Percentiles rank a stretch among this genome's conserved stretches.
phyloP scores from a whole-genome alignment of 2,797 vertebrate species.

The Clangula hyemalis region DNA sequence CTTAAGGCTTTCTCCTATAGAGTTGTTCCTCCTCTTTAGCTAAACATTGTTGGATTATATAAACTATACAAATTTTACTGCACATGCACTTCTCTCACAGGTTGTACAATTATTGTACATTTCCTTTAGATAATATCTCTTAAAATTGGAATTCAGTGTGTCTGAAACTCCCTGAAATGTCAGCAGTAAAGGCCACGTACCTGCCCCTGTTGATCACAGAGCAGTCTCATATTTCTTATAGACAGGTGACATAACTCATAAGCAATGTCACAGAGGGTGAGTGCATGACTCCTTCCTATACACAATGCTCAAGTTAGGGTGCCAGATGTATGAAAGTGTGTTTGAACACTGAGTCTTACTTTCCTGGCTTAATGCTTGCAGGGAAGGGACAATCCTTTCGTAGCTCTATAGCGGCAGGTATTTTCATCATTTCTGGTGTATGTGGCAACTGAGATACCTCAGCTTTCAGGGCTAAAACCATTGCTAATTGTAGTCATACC shows the following conservation, averaged over 20 bases:
- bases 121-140: neutral
- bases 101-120: neutral
- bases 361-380: neutral
- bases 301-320: neutral
- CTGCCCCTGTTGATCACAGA: neutral
- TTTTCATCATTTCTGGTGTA: neutral
- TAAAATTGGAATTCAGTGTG: neutral
- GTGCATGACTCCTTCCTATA: neutral
- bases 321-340: neutral
- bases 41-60: neutral
- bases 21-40: neutral
- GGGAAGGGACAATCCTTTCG: neutral
- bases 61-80: neutral
- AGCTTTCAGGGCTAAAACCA: neutral
- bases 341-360: neutral
- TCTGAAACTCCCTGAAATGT: neutral
- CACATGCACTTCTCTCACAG: neutral
- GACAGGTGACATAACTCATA: neutral
- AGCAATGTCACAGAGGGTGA: fast-evolving
- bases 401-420: neutral
- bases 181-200: neutral
- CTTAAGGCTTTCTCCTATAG: neutral
- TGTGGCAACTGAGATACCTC: neutral
- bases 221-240: neutral
- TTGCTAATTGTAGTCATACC: neutral